Percentiles rank a stretch among this genome's conserved stretches.
These are phyloP conservation scores for Malachius bipustulatus DNA, from an alignment of 2,888 invertebrate species.

Conservation along the genomic window DNA sequence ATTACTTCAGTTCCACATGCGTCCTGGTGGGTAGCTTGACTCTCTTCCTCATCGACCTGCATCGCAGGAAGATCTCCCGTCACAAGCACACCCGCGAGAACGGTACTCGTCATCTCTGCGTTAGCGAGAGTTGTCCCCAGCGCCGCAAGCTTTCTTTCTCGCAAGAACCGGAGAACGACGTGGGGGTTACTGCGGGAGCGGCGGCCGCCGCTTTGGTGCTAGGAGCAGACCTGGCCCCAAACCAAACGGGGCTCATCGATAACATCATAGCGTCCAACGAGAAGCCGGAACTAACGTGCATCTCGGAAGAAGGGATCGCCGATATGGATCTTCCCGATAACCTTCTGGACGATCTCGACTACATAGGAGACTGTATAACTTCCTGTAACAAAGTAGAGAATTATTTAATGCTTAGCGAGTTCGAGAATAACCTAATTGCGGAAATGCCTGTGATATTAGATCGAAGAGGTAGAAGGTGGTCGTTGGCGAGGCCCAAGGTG, in stretches of 20 bases:
- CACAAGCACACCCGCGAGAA: slow-evolving; percentile 57
- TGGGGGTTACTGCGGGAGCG: slow-evolving; percentile 26
- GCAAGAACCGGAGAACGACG: slow-evolving; percentile 46
- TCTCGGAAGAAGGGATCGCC: slow-evolving; percentile 73
- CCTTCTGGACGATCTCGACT: slow-evolving; percentile 64
- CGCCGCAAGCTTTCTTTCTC: slow-evolving; percentile 45
- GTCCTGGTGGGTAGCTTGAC: slow-evolving; percentile 64
- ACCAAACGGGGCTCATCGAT: slow-evolving; percentile 36
- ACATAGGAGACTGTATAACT: slow-evolving; percentile 72
- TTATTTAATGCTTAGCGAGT: slow-evolving; percentile 75
- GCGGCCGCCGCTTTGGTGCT: slow-evolving; percentile 43
- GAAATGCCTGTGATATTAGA: slow-evolving; percentile 65
- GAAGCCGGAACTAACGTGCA: slow-evolving; percentile 68
- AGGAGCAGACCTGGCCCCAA: slow-evolving; percentile 40
- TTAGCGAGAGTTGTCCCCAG: slow-evolving; percentile 45
- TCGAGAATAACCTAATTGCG: slow-evolving; percentile 72
- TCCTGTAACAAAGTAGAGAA: slow-evolving; percentile 80
- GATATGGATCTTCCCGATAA: slow-evolving; percentile 75
- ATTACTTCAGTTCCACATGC: slow-evolving; percentile 73
- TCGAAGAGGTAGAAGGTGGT: slow-evolving; percentile 60
- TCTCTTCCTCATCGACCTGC: slow-evolving; percentile 70
- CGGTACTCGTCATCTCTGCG: slow-evolving; percentile 45
- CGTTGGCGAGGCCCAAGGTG: slow-evolving; percentile 45
- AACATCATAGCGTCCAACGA: slow-evolving; percentile 40
- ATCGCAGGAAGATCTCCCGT: slow-evolving; percentile 54